A percentile compares a stretch with the other conserved stretches of the same genome.
These are phyloP conservation scores for Myripristis jacobus DNA, from an alignment of 2,797 vertebrate species.

Conservation along the genomic window DNA sequence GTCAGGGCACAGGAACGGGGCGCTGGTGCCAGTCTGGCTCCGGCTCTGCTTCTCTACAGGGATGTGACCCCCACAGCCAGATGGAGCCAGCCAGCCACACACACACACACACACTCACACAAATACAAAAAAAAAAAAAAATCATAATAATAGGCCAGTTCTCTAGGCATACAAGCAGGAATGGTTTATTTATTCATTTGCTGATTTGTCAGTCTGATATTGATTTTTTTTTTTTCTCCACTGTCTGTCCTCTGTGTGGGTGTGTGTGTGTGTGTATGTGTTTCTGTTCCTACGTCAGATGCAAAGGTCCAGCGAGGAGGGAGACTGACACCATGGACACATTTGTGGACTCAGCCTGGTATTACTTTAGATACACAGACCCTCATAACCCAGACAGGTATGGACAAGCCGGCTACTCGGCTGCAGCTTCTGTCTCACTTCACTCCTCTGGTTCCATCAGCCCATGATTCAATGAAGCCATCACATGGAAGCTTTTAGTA, in stretches of 20 bases:
- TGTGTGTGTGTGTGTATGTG: neutral
- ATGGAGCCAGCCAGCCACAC: conserved; percentile 60
- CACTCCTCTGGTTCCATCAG: neutral
- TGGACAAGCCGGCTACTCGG: conserved; percentile 4
- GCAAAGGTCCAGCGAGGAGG: conserved; percentile 87
- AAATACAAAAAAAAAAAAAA: conserved; percentile 36
- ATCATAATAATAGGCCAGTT: conserved; percentile 55
- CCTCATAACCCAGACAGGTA: conserved; percentile 90
- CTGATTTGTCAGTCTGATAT: conserved; percentile 48
- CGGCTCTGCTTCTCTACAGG: conserved; percentile 61
- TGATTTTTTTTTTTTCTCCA: no score
- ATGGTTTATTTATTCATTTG: conserved; percentile 47
- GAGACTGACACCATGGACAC: conserved; percentile 99
- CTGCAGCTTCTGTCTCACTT: neutral
- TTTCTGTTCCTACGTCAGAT: conserved; percentile 79
- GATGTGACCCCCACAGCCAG: conserved; percentile 71
- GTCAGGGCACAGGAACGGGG: conserved; percentile 64
- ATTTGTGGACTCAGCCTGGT: conserved; percentile 98
- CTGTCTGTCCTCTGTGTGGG: no score
- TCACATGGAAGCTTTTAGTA: neutral
- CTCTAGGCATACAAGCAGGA: conserved; percentile 48
- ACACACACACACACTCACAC: conserved; percentile 31
- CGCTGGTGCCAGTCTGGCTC: conserved; percentile 68
- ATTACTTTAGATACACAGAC: conserved; percentile 95
- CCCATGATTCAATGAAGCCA: conserved; percentile 1